Base-by-base conservation (phyloP, 2,113 vertebrate species). In the Ciconia stormi region DNA sequence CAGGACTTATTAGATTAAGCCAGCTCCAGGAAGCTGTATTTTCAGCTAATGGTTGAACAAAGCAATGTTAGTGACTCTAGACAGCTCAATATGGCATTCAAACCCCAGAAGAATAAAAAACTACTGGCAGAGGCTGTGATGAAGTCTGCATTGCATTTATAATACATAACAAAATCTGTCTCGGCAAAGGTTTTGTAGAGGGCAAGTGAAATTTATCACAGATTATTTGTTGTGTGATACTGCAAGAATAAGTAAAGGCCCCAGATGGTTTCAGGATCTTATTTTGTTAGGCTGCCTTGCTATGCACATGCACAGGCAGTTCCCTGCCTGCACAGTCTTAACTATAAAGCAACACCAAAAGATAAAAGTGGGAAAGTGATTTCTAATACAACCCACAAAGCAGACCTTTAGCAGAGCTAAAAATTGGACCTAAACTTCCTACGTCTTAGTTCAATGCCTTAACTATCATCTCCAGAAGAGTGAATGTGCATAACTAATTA, bases 1-100 rank as follows among this genome's bases (percentile, higher is more conserved):
- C 85, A 93, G 70, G 65, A n/a, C n/a, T 92, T 55, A 95, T 92
- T 85, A 84, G 78, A 95, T 96, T 93, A 87, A 82, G 16, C 13
- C 73, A 82, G 59, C 85, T 85, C 34, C 3, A 3, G 56, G 56
- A 95, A 90, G 81, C 9, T 1, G 2, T 71, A 63, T 87, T 90
- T 90, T 91, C 88, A 74, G 49, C 34, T 87, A 61, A 49, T 0
- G 2, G 26, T 11, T 66, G 55, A 61, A n/a, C 27, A 92, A 73
- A 81, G n/a, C 34, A 71, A 77, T 30, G 46, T 14, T 70, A 74
- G 67, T 58, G 50, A 87, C 23, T 81, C 40, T 42, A 82, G 55
- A 42, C 50, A 74, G 61, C n/a, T 92, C 46, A 44, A 1, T 44
- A 53, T 56, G 47, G 36, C 46, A 47, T 85, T 93, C 30, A 85